phyloP scores from a whole-genome alignment of 2,113 vertebrate genomes.

The Etia nguti region DNA sequence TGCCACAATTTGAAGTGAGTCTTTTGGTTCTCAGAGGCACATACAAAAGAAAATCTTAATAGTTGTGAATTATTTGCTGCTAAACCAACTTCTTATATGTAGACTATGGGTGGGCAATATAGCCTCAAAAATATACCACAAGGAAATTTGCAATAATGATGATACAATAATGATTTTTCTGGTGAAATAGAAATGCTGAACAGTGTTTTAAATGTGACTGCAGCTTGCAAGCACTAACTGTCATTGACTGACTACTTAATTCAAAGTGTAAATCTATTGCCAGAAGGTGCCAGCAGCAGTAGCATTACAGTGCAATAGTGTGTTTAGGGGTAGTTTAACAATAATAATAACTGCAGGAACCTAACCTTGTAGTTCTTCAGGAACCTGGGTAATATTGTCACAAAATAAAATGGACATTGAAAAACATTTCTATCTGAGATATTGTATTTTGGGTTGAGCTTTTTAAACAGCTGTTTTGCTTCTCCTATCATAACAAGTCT shows the following conservation, averaged over 20 bases:
- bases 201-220: not conserved
- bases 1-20: not conserved
- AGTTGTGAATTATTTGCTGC: not conserved
- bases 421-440: not conserved
- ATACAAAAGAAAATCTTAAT: not conserved
- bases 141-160: not conserved
- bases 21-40: not conserved
- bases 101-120: not conserved
- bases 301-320: not conserved
- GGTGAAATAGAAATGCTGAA: not conserved
- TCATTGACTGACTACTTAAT: not conserved
- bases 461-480: not conserved
- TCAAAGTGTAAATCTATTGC: not conserved
- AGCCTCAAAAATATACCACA: not conserved
- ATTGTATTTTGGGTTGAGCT: not conserved
- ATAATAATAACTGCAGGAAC: not conserved
- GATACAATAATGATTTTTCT: not conserved
- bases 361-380: not conserved
- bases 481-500: not conserved
- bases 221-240: not conserved
- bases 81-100: not conserved
- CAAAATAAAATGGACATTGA: not conserved
- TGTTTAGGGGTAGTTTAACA: not conserved
- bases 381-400: fast-evolving
- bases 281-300: not conserved